Evolutionary conservation across 2,113 vertebrate species (phyloP).

Genomic region (Rhinichthys klamathensis): DNA sequence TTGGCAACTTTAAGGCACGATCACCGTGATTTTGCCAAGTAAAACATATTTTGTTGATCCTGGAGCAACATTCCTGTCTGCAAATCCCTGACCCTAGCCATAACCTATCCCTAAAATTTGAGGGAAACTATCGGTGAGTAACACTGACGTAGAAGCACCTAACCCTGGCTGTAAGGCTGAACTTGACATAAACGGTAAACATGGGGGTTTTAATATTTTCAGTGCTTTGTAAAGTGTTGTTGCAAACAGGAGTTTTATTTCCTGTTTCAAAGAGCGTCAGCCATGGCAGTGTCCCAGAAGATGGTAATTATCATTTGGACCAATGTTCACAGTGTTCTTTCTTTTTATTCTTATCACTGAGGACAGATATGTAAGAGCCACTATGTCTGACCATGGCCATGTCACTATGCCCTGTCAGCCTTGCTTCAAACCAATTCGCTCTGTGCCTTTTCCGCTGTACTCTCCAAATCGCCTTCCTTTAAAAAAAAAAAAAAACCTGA

Average conservation of each 20-base stretch:
- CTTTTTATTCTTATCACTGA: constrained; percentile 71
- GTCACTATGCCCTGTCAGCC: constrained; percentile 77
- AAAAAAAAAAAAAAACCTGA: no score
- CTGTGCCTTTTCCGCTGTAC: not conserved
- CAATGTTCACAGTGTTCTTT: constrained; percentile 65
- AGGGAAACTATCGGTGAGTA: no score
- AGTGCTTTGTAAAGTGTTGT: not conserved
- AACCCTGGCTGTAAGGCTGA: no score
- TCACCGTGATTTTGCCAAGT: no score
- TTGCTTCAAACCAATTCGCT: constrained; percentile 63
- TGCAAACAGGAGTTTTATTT: not conserved
- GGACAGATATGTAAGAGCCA: constrained; percentile 69
- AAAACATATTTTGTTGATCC: no score
- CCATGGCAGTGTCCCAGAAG: constrained; percentile 54
- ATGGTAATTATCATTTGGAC: constrained; percentile 68
- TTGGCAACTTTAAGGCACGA: not conserved
- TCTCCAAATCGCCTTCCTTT: not conserved
- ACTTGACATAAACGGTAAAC: no score
- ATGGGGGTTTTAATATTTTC: not conserved
- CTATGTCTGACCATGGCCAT: constrained; percentile 71
- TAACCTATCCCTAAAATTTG: no score
- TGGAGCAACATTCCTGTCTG: no score
- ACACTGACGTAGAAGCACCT: no score
- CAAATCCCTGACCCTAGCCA: no score
- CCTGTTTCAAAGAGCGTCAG: not conserved